Evolutionary conservation across 2,797 vertebrate species (phyloP), one percentile per base, ranked within the genome.

Genomic region (Sarcophilus harrisii): DNA sequence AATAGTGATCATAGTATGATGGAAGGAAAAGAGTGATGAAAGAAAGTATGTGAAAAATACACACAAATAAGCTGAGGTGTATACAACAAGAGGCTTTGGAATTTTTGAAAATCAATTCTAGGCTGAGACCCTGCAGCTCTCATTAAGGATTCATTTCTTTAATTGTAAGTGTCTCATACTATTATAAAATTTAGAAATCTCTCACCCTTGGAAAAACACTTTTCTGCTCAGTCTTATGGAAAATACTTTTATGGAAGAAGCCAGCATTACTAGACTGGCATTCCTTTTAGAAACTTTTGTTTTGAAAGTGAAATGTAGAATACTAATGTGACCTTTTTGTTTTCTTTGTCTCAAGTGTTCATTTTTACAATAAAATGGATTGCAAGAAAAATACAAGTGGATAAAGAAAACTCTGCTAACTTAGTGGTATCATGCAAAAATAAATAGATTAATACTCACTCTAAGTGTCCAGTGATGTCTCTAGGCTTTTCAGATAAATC

Each of bases 311-410:
- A 97, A 96, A 95, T 58, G 87, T 94, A 92, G 89, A 91, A 54
- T 49, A 24, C 66, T 95, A 92, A 95, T 91, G 57, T 90, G 93
- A 95, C 59, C 62, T 96, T 94, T 81, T 38, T 93, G 57, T 94
- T 96, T 94, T 90, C 90, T 92, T 95, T 91, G 94, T 95, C 93
- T 96, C 54, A 32, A 95, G 90, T 55, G 29, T 93, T 59, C 93
- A 91, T 97, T 97, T 98, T 96, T 96, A 66, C 94, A 96, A 94
- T 96, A 96, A 96, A 97, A 92, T 21, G 93, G 95, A 93, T 45
- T 95, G 92, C 29, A 96, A 97, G 94, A 90, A 97, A 97, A 97
- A 96, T 49, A 97, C 57, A 52, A 93, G 57, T 24, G 58, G 89
- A 91, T 57, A 18, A 90, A 91, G 93, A 90, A 93, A 93, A 93